Evolutionary conservation across 2,888 invertebrate genomes (phyloP).

Genomic region (Acrobasis suavella): DNA sequence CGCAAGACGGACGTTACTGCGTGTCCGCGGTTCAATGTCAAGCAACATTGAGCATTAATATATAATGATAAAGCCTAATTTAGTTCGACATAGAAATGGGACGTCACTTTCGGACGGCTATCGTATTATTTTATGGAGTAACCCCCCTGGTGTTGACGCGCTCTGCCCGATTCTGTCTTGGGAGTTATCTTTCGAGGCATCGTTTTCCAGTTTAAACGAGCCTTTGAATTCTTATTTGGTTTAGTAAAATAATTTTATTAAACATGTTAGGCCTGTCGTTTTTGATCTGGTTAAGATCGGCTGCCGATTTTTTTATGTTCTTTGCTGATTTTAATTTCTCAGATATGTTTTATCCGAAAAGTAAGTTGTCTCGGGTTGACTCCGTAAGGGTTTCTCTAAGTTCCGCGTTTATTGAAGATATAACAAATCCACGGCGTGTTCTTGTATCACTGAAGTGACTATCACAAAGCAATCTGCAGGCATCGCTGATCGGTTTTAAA

Average conservation of each 20-base stretch:
- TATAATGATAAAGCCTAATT: no score
- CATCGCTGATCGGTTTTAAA: constrained; percentile 20
- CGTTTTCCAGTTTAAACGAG: constrained; percentile 13
- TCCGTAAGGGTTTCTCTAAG: constrained; percentile 14
- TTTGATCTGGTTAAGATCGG: constrained; percentile 4
- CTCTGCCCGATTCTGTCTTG: neutral
- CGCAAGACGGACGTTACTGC: no score
- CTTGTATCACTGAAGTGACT: constrained; percentile 18
- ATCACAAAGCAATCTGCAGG: constrained; percentile 20
- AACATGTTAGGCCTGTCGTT: neutral
- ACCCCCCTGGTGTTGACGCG: constrained; percentile 1
- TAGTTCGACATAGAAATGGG: no score
- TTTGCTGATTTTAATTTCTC: constrained; percentile 8
- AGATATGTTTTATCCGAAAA: neutral
- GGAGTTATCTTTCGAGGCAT: constrained; percentile 9
- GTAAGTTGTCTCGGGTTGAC: neutral
- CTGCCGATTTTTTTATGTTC: constrained; percentile 7
- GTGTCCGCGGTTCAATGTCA: no score
- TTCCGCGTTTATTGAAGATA: constrained; percentile 7
- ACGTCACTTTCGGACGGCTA: no score
- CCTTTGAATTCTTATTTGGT: neutral
- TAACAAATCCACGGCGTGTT: constrained; percentile 14
- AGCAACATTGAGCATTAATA: no score
- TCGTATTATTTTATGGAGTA: no score
- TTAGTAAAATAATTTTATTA: constrained; percentile 4